Evolutionary conservation across 2,113 vertebrate genomes (phyloP), one percentile per base, ranked within the genome.

Genomic region (Gadus macrocephalus): DNA sequence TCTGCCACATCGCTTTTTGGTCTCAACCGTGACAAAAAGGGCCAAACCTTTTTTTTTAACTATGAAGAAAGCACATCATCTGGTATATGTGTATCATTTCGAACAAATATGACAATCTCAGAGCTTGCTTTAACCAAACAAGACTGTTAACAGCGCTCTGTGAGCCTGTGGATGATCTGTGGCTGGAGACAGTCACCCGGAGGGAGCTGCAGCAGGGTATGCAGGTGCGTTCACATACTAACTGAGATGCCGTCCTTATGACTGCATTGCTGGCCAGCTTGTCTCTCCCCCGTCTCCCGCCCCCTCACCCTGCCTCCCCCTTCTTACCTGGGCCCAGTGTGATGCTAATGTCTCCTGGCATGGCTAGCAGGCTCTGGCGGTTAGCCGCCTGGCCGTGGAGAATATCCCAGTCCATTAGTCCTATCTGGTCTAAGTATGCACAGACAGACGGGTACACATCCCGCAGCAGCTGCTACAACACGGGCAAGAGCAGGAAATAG

Each of bases 331-430:
- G 27, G 70, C 79, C 71, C 82, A 77, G 78, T 66, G 77, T 73
- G 85, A 84, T 49, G 63, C 71, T 79, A 81, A 81, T 84, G 68
- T 84, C 75, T 67, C 69, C 67, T 77, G 75, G 77, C 80, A 76
- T 64, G 6, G 28, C 62, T 79, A 66, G 60, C 74, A 55, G 59
- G 22, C 61, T 53, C 76, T 86, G 80, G 81, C 82, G 74, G 80
- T 81, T 84, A 81, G 77, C 68, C 66, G 74, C 75, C 70, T 69
- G 77, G 74, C 66, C 65, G 60, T 62, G 67, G 80, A 75, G 76
- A 82, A 81, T 78, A 81, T 76, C 74, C 74, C 72, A 75, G 83
- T 84, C 81, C 76, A 84, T 83, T 81, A 78, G 58, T 74, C 65
- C 64, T 65, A 84, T 84, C 79, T 60, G 78, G 66, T 74, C 68